Conservation (phyloP, 2,888 invertebrate species). For the Drosophila longiperda region DNA sequence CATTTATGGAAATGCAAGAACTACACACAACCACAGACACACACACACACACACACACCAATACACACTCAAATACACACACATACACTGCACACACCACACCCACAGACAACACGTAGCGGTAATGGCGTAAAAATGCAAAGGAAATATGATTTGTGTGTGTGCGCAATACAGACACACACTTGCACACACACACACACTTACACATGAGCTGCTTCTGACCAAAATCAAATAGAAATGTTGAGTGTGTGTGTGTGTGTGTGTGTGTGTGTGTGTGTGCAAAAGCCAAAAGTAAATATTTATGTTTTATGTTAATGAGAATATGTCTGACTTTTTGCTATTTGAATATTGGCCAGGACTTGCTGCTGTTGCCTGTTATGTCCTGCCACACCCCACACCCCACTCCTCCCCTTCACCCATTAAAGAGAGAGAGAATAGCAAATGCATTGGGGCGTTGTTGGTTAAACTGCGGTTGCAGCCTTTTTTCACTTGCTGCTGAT, state of each 20-base stretch:
- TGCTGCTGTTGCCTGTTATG: conserved; percentile 21
- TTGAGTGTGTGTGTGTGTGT: conserved; percentile 35
- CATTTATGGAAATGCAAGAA: conserved; percentile 82
- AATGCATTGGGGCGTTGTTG: conserved; percentile 70
- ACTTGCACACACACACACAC: not conserved
- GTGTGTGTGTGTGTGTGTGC: conserved; percentile 44
- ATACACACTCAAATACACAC: conserved; percentile 6
- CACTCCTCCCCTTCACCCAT: too few relatives aligned
- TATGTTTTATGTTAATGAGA: conserved; percentile 84
- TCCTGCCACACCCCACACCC: conserved; percentile 8
- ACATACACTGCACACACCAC: not conserved
- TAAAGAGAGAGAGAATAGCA: conserved; percentile 60
- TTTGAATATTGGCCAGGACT: conserved; percentile 77
- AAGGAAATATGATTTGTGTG: conserved; percentile 61
- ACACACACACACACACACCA: not conserved
- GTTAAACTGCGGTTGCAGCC: conserved; percentile 73
- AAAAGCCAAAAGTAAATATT: conserved; percentile 80
- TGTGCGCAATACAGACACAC: conserved; percentile 12
- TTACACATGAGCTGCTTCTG: conserved; percentile 28
- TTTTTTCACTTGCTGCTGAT: conserved; percentile 35
- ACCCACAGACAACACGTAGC: conserved; percentile 46
- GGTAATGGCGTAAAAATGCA: conserved; percentile 75
- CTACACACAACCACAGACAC: conserved; percentile 52
- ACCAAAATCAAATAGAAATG: conserved; percentile 69
- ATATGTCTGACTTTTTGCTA: conserved; percentile 83